phyloP scores from a whole-genome alignment of 2,888 invertebrate species.

The Itoplectis maculator region DNA sequence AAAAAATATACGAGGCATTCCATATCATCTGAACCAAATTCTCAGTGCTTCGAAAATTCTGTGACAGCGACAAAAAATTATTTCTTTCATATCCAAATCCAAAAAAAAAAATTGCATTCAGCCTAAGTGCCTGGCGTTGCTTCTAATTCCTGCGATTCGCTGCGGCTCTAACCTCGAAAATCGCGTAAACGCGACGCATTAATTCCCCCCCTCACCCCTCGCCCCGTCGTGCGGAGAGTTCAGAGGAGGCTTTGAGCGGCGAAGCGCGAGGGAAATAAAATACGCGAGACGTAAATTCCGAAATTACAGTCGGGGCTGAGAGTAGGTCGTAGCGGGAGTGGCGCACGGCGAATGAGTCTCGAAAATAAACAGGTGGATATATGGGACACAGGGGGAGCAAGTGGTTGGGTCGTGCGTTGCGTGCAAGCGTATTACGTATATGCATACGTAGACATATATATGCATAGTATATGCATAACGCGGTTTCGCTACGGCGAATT shows the following conservation, averaged over 20 bases:
- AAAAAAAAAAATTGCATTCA: background rate
- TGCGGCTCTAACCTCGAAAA: background rate
- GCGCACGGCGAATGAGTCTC: conserved; percentile 7
- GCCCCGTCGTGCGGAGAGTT: background rate
- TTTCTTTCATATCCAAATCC: too few species aligned
- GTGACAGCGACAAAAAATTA: too few species aligned
- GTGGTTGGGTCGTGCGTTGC: background rate
- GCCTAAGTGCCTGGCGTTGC: too few species aligned
- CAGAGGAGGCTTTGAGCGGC: background rate
- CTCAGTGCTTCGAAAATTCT: too few species aligned
- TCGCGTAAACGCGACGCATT: background rate
- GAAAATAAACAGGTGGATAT: conserved; percentile 20
- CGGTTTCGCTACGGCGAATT: conserved; percentile 11
- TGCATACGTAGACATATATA: too few species aligned
- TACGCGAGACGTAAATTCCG: background rate
- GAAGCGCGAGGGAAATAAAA: conserved; percentile 1
- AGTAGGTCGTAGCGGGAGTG: background rate
- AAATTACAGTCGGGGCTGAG: background rate
- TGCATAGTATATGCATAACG: background rate
- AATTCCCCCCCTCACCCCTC: too few species aligned
- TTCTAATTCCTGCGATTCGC: too few species aligned
- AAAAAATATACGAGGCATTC: background rate
- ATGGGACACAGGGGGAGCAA: background rate
- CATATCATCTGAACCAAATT: too few species aligned
- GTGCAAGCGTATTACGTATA: too few species aligned